Base-by-base conservation (phyloP, 2,888 invertebrate species). In the Schizaphis graminum region DNA sequence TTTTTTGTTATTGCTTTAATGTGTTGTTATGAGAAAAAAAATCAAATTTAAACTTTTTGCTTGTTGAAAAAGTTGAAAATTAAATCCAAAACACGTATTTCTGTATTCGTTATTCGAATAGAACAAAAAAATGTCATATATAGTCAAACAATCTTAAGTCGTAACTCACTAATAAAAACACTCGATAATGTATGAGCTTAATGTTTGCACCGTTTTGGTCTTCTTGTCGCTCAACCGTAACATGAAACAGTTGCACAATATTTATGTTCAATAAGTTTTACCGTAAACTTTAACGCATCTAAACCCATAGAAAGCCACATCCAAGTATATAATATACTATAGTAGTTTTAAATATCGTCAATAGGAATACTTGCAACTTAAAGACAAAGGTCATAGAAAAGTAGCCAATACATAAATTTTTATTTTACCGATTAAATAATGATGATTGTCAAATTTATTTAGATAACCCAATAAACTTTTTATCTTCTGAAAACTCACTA, bases 241-340 rank as follows among this genome's bases (percentile, higher is more conserved):
- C 57, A 10, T 16, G 86, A 49, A 92, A 92, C 86, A 49, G 47
- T 57, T 47, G 35, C 47, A 53, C 89, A 44, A 87, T 92, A 92
- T 92, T 92, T 92, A 92, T 87, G 92, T 87, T 47, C 92, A 86
- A 87, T 92, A 92, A 92, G 92, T 92, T 92, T 92, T 47, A 61
- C 86, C 92, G 61, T 47, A 92, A 92, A 92, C 86, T 92, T 87
- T 61, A 92, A 87, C 85, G 44, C 44, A 85, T 56, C 21, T n/a
- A 85, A 91, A 49, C 26, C 49, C 53, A 35, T 35, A 84, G 16
- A 84, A 86, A 86, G 16, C 47, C 86, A 47, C 86, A 86, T 86
- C 11, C 86, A 16, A 47, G 86, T 86, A 28, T 47, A 86, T 86
- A 47, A 86, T 86, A 47, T 47, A 86, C 41, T 86, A 3, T 47